phyloP scores from a whole-genome alignment of 2,113 vertebrate species.

The Vulpes vulpes region DNA sequence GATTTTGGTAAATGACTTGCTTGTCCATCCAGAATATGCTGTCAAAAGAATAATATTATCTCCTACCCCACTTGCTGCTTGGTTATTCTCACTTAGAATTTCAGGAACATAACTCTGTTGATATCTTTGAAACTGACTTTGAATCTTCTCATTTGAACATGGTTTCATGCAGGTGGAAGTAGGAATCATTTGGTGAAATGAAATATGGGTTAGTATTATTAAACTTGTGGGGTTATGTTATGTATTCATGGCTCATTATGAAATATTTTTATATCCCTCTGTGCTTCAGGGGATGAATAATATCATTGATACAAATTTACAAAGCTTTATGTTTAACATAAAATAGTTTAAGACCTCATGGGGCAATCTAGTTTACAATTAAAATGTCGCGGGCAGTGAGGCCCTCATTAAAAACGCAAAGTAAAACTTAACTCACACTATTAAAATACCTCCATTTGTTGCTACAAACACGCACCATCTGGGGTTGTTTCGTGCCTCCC shows the following conservation, averaged over 20 bases:
- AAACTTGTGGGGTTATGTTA: constrained; percentile 59
- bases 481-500: constrained; percentile 69
- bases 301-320: constrained; percentile 68
- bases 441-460: constrained; percentile 77
- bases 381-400: constrained; percentile 61
- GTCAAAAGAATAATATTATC: constrained; percentile 27
- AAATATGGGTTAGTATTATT: constrained; percentile 62
- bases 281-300: constrained; percentile 66
- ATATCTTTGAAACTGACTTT: constrained; percentile 55
- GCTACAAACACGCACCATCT: constrained; percentile 75
- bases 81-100: constrained; percentile 69
- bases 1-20: constrained; percentile 57
- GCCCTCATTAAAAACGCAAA: constrained; percentile 75
- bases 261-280: constrained; percentile 72
- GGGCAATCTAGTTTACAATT: constrained; percentile 74
- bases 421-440: constrained; percentile 76
- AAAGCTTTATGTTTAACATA: constrained; percentile 72
- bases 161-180: constrained; percentile 29
- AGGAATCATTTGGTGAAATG: constrained; percentile 62
- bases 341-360: constrained; percentile 73
- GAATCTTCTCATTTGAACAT: constrained; percentile 55
- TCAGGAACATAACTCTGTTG: constrained; percentile 50
- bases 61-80: neutral
- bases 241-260: constrained; percentile 67
- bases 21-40: constrained; percentile 44